Percentiles rank a stretch among this genome's conserved stretches.
Evolutionary conservation across 2,797 vertebrate genomes (phyloP).

Genomic region (Phoeniculus purpureus): DNA sequence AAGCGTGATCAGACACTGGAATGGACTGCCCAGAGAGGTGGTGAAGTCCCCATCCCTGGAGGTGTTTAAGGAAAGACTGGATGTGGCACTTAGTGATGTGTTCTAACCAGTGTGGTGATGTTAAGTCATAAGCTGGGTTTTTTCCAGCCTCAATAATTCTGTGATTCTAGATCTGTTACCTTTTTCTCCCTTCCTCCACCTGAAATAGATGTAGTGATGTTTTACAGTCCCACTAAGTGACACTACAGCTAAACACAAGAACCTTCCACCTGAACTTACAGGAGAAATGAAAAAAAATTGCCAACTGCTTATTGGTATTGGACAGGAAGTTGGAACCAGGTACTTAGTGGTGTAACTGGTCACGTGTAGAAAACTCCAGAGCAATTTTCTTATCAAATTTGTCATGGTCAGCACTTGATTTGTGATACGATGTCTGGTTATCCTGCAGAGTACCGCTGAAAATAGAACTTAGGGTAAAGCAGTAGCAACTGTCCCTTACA

Average conservation of each 20-base stretch:
- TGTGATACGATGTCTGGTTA: background rate
- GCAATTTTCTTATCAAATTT: background rate
- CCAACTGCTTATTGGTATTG: background rate
- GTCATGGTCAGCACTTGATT: background rate
- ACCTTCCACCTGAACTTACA: background rate
- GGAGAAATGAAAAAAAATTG: slow-evolving; percentile 12
- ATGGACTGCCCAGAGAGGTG: no score
- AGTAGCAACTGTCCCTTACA: background rate
- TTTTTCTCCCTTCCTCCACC: background rate
- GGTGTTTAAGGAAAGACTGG: no score
- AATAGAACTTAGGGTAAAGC: background rate
- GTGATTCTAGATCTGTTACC: background rate
- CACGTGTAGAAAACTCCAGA: background rate
- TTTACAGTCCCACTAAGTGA: background rate
- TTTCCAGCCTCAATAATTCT: no score
- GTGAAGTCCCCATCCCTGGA: no score
- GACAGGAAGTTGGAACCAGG: background rate
- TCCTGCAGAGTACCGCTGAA: background rate
- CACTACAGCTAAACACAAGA: background rate
- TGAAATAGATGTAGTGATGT: background rate
- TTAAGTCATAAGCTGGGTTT: no score
- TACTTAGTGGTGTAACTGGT: background rate
- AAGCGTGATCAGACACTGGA: no score
- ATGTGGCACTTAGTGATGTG: no score
- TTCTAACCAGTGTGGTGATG: no score